These are phyloP conservation scores for Papilio xuthus DNA, from an alignment of 1,140 invertebrate genomes.

Conservation along the genomic window DNA sequence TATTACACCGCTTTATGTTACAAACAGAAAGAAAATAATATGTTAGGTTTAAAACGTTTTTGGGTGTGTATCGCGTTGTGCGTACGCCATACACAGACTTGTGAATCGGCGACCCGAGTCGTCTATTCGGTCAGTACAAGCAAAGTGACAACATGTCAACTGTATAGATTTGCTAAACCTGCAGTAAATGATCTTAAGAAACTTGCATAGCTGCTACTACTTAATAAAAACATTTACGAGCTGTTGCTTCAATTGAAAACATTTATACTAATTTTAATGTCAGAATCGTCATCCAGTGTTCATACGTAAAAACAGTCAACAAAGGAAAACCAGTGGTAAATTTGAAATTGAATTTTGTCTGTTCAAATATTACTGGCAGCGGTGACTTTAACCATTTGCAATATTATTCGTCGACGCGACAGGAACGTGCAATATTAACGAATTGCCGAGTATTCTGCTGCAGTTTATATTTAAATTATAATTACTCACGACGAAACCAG, in stretches of 20 bases:
- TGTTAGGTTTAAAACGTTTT: background rate
- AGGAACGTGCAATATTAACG: background rate
- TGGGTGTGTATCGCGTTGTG: too few species aligned
- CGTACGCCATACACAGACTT: too few species aligned
- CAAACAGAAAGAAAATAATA: background rate
- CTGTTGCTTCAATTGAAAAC: too few species aligned
- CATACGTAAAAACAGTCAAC: background rate
- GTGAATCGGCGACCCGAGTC: too few species aligned
- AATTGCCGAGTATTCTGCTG: background rate
- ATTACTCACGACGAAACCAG: background rate
- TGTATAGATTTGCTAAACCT: too few species aligned
- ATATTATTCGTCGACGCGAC: slow-evolving; percentile 25
- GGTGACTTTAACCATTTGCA: slow-evolving; percentile 7
- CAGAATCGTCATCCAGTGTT: background rate
- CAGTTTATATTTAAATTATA: background rate
- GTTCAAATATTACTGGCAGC: slow-evolving; percentile 10
- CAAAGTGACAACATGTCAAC: too few species aligned
- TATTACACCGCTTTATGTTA: background rate
- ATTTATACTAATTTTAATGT: too few species aligned
- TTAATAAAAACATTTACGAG: too few species aligned
- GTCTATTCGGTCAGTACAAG: too few species aligned
- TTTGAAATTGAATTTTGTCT: slow-evolving; percentile 17
- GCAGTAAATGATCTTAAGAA: too few species aligned
- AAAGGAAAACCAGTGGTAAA: slow-evolving; percentile 4
- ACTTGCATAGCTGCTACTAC: too few species aligned